Conservation (phyloP, 1,140 invertebrate genomes). For the Galendromus occidentalis region DNA sequence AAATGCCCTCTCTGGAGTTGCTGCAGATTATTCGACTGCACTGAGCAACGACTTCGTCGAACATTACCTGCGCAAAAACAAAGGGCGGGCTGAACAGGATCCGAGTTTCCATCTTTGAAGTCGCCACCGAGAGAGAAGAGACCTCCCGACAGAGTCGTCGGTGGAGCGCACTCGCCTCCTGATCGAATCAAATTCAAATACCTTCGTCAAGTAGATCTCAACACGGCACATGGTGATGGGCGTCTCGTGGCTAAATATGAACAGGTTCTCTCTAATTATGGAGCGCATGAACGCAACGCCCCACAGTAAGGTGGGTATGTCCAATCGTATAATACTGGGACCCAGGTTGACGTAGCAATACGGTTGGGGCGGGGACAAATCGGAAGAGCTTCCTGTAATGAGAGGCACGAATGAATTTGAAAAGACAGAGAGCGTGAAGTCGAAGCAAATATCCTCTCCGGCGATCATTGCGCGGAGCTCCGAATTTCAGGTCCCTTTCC, state of each 20-base stretch:
- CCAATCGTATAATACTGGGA: background rate
- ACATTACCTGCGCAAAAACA: background rate
- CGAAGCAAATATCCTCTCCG: no score
- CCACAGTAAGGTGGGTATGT: slow-evolving; percentile 3
- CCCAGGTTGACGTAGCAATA: slow-evolving; percentile 2
- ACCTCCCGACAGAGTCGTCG: background rate
- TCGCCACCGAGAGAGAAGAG: background rate
- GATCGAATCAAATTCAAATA: background rate
- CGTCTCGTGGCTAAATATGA: background rate
- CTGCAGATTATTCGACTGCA: slow-evolving; percentile 4
- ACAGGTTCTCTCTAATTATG: background rate
- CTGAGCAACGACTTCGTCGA: slow-evolving; percentile 1
- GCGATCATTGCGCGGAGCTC: no score
- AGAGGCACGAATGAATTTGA: background rate
- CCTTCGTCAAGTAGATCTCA: slow-evolving; percentile 10
- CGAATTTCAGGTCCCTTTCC: no score
- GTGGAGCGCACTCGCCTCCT: background rate
- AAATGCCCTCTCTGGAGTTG: slow-evolving; percentile 5
- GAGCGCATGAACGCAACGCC: background rate
- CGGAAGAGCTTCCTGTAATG: background rate
- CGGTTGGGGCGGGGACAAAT: background rate
- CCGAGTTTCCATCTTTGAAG: no score
- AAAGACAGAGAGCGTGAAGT: no score
- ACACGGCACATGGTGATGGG: background rate
- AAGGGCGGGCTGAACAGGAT: background rate